Evolutionary conservation across 1,140 invertebrate species (phyloP).

Genomic region (Pseudomyrmex pallidus): DNA sequence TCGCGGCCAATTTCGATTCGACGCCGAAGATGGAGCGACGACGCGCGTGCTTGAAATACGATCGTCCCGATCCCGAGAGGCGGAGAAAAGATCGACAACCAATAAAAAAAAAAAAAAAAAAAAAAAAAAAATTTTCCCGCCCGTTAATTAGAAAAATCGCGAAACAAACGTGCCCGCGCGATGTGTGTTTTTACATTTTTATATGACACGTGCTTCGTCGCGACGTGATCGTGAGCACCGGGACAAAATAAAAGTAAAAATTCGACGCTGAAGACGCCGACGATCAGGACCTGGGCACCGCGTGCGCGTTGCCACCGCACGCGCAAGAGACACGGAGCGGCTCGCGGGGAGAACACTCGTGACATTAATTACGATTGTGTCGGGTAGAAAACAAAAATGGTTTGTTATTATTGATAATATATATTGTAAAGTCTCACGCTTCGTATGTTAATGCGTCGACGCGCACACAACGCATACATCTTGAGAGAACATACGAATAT

Average conservation of each 20-base stretch:
- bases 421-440: conserved; percentile 45
- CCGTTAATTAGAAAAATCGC: not conserved
- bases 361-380: conserved; percentile 55
- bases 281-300: conserved; percentile 1
- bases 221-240: conserved; percentile 16
- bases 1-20: conserved; percentile 52
- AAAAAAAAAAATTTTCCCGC: conserved; percentile 22
- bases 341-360: conserved; percentile 60
- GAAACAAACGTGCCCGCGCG: not conserved
- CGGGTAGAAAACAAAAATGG: conserved; percentile 5
- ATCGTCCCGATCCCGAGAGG: conserved; percentile 25
- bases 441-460: conserved; percentile 13
- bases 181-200: conserved; percentile 60
- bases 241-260: not conserved
- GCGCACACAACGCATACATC: conserved; percentile 48
- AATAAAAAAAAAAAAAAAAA: not conserved
- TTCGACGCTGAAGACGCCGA: too few species aligned
- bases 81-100: not conserved
- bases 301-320: conserved; percentile 23
- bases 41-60: conserved; percentile 48
- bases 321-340: conserved; percentile 23
- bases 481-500: conserved; percentile 63
- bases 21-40: conserved; percentile 58
- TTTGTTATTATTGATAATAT: conserved; percentile 52
- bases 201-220: conserved; percentile 42